phyloP scores from a whole-genome alignment of 2,888 invertebrate species.

The Argyresthia albistria region DNA sequence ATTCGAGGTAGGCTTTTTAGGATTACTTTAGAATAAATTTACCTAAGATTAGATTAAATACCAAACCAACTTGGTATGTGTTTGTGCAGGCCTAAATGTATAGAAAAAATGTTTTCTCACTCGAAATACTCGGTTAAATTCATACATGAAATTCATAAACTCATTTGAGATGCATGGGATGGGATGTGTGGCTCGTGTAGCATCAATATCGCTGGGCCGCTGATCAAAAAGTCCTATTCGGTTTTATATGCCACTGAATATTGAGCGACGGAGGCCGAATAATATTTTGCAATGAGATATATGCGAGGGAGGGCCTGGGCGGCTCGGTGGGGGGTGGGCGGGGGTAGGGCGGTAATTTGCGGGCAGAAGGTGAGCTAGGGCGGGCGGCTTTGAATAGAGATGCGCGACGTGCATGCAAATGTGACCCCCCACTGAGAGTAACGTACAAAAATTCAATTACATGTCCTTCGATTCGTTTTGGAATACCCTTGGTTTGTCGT shows the following conservation, averaged over 20 bases:
- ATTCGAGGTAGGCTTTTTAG: too few relatives aligned
- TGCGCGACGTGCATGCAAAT: conserved; percentile 2
- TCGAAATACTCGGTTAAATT: not conserved
- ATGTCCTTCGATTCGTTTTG: too few relatives aligned
- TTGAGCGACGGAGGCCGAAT: conserved; percentile 31
- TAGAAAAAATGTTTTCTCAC: too few relatives aligned
- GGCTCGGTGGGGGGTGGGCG: conserved; percentile 13
- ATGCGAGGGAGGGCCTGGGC: conserved; percentile 15
- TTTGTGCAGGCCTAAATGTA: too few relatives aligned
- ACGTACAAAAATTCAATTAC: too few relatives aligned
- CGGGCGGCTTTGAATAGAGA: not conserved
- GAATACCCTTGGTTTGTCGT: not conserved
- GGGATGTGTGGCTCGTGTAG: not conserved
- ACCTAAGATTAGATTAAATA: too few relatives aligned
- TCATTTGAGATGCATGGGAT: conserved; percentile 4
- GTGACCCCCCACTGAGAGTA: too few relatives aligned
- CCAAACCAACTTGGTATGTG: too few relatives aligned
- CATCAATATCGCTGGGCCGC: conserved; percentile 9
- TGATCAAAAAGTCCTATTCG: conserved; percentile 44
- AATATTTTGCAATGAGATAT: conserved; percentile 40
- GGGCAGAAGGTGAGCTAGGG: conserved; percentile 1
- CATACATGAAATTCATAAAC: not conserved
- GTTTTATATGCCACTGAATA: conserved; percentile 56
- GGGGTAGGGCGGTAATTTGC: conserved; percentile 7
- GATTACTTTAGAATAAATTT: too few relatives aligned